Base-by-base conservation (phyloP, 2,888 invertebrate species). In the Neoaliturus tenellus region DNA sequence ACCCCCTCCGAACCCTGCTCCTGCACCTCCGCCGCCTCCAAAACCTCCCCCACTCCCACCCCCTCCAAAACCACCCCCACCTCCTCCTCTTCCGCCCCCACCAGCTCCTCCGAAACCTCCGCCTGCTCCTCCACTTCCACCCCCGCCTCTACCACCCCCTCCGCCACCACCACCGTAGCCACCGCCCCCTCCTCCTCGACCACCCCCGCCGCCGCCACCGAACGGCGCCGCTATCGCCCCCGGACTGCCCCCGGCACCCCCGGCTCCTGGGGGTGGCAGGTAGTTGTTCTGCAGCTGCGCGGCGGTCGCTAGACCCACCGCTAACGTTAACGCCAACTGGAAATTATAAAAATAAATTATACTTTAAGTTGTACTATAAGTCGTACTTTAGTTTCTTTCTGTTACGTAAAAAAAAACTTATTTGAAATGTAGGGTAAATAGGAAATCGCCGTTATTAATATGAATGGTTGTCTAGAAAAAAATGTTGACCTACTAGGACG, bases 161-260 rank as follows among this genome's bases (percentile, higher is more conserved):
- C 80, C 80, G 14, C 58, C 81, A 0, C 73, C 82, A n/a, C 20
- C 41, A 4, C 67, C 44, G n/a, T 33, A 33, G 4, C 83, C 83
- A 1, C 80, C 67, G 0, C 69, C 69, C 10, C 67, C 67, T 0
- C 73, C 55, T 0, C 82, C 25, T n/a, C 82, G 69, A 0, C 73
- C 73, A 5, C 48, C 41, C 23, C 80, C 73, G 1, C 75, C 85
- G 5, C 58, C 82, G 2, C 71, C 58, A 14, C 80, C 80, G 28
- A 51, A 67, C 20, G 71, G 75, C 12, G 83, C 31, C 39, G 80
- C 55, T 31, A 80, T 80, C 17, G 85, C 75, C n/a, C 83, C 84
- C 4, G 85, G 71, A 17, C 83, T 75, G 35, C 82, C 84, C 48
- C 85, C 85, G 8, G 84, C 85, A 35, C 84, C 81, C 4, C 83